Conservation (phyloP, 1,140 invertebrate genomes). For the Delia radicum region DNA sequence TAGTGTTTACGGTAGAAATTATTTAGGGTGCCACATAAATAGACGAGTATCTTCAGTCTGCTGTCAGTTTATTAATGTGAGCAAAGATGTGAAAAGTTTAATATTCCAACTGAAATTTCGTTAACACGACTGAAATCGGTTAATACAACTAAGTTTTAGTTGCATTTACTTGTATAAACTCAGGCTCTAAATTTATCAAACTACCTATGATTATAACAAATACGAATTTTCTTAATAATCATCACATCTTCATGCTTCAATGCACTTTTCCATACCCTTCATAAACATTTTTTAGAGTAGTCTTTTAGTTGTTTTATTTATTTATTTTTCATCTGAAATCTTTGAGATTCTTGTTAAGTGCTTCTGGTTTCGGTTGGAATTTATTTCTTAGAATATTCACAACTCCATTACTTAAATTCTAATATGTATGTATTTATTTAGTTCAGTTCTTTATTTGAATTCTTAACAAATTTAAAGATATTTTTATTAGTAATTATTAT, state of each 20-base stretch:
- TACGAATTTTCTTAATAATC: background rate
- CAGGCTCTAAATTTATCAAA: no score
- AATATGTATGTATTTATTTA: background rate
- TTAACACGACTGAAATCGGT: no score
- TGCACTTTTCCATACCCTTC: background rate
- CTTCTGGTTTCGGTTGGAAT: conserved; percentile 14
- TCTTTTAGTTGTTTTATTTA: background rate
- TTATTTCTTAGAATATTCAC: background rate
- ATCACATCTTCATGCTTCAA: background rate
- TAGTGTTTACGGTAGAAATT: no score
- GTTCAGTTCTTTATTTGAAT: background rate
- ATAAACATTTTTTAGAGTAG: background rate
- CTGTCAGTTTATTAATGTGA: no score
- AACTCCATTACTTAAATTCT: background rate
- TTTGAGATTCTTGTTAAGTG: conserved; percentile 25
- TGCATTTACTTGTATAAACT: no score
- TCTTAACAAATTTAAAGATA: background rate
- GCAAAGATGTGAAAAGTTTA: no score
- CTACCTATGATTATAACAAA: no score
- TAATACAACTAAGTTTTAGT: no score
- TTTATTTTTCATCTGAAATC: conserved; percentile 18
- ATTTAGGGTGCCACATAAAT: no score
- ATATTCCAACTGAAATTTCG: no score
- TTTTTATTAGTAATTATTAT: background rate
- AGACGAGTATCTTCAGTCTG: no score